These are phyloP conservation scores for Leptura quadrifasciata DNA, from an alignment of 2,888 invertebrate genomes.

Conservation along the genomic window DNA sequence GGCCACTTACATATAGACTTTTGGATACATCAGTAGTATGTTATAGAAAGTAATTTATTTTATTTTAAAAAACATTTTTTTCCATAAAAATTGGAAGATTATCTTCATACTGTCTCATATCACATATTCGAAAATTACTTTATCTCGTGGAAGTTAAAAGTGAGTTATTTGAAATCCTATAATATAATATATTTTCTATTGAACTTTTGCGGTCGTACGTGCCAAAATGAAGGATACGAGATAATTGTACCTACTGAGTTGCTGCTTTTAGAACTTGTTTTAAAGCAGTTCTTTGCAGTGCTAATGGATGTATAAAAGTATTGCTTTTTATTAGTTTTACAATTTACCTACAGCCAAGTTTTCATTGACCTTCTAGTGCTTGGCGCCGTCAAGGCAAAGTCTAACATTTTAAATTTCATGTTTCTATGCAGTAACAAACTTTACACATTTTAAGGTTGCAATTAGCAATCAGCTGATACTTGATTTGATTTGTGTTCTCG, in stretches of 20 bases:
- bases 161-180: too few relatives aligned
- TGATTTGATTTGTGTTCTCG: neutral
- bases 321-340: constrained; percentile 22
- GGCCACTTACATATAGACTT: too few relatives aligned
- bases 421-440: neutral
- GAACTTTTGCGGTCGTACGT: too few relatives aligned
- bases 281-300: constrained; percentile 13
- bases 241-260: neutral
- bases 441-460: neutral
- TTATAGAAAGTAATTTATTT: too few relatives aligned
- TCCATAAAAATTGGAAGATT: too few relatives aligned
- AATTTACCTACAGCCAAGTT: constrained; percentile 4
- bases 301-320: constrained; percentile 16
- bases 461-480: neutral
- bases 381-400: constrained; percentile 11
- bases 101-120: too few relatives aligned
- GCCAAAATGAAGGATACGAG: too few relatives aligned
- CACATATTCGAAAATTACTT: too few relatives aligned
- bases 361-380: constrained; percentile 15
- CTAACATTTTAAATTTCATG: constrained; percentile 15
- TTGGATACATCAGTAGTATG: too few relatives aligned
- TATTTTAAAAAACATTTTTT: too few relatives aligned
- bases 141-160: too few relatives aligned
- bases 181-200: too few relatives aligned
- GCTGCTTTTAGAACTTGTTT: constrained; percentile 10